A percentile compares a stretch with the other conserved stretches of the same genome.
Conservation (phyloP, 1,140 invertebrate species). For the Cydia fagiglandana region DNA sequence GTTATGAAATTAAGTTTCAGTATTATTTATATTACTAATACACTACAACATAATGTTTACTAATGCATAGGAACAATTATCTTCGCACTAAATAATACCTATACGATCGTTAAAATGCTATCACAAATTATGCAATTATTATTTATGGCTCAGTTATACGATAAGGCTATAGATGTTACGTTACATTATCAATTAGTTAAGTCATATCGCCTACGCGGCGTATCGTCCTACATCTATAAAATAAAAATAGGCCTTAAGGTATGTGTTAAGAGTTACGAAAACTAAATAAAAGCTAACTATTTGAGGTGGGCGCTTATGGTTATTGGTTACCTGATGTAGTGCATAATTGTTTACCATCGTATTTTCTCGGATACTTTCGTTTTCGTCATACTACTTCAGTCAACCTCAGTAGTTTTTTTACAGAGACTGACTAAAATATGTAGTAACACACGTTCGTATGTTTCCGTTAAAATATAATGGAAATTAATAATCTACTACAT, state of each 20-base stretch:
- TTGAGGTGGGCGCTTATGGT: no score
- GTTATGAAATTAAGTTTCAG: no score
- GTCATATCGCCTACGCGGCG: neutral
- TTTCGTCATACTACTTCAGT: no score
- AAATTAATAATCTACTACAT: no score
- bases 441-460: no score
- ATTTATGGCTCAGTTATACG: neutral
- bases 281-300: neutral
- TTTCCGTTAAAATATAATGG: no score
- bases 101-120: neutral
- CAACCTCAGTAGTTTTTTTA: no score
- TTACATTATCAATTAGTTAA: constrained; percentile 10
- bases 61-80: neutral
- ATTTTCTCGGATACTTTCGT: no score
- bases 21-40: constrained; percentile 9
- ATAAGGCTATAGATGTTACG: neutral
- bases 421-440: no score
- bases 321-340: no score
- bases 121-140: constrained; percentile 1
- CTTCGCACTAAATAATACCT: neutral
- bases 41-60: neutral
- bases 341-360: no score
- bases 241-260: constrained; percentile 5
- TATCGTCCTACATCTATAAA: neutral
- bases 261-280: constrained; percentile 11